phyloP scores from a whole-genome alignment of 2,797 vertebrate species.

The Valencia hispanica region DNA sequence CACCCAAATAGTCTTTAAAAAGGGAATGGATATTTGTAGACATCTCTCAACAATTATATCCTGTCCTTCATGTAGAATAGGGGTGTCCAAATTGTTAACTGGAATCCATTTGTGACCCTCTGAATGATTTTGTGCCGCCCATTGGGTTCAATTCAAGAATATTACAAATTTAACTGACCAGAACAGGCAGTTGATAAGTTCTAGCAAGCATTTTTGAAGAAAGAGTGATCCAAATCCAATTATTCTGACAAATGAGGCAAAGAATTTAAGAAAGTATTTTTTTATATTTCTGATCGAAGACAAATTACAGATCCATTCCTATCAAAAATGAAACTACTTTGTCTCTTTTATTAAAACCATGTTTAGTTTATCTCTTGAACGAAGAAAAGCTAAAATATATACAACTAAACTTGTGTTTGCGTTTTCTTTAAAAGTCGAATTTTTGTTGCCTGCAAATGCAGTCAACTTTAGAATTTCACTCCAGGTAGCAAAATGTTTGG shows the following conservation, averaged over 20 bases:
- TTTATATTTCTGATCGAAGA: too few species aligned
- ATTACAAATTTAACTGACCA: background rate
- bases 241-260: too few species aligned
- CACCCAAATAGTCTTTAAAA: too few species aligned
- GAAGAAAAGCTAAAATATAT: background rate
- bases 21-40: background rate
- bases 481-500: background rate
- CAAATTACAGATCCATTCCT: too few species aligned
- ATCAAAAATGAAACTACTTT: too few species aligned
- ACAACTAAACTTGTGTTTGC: background rate
- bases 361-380: background rate
- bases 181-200: background rate
- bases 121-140: too few species aligned
- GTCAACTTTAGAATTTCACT: background rate
- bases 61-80: too few species aligned
- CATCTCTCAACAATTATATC: too few species aligned
- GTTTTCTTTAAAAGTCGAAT: background rate
- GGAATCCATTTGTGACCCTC: too few species aligned
- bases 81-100: too few species aligned
- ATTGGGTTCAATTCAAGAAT: background rate
- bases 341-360: background rate
- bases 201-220: background rate
- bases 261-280: too few species aligned
- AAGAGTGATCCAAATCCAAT: background rate
- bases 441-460: background rate